Base-by-base conservation (phyloP, 2,797 vertebrate species). In the Urosaurus nigricauda region DNA sequence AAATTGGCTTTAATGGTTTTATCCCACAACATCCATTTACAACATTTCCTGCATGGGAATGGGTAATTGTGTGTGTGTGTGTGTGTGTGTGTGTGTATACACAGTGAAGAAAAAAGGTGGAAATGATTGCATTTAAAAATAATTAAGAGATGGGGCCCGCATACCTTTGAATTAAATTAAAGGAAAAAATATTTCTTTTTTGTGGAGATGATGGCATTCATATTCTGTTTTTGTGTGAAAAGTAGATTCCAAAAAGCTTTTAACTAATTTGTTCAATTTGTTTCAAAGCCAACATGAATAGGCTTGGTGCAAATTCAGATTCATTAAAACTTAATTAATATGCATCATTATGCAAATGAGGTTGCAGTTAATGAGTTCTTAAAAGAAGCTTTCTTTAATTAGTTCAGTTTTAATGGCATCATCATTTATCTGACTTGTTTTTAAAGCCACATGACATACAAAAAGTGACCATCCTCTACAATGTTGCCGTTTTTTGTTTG, bases 261-360 rank as follows among this genome's bases (percentile, higher is more conserved):
- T 99, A 99, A 99, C 98, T 99, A 99, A 99, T 99, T 99, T 99
- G 98, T 99, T 99, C 98, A 99, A 99, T 99, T 99, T 99, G 98
- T 99, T 99, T 98, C 98, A 99, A 98, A 98, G 98, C 98, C 98
- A 99, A 98, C 98, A 98, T 99, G 98, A 99, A 98, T 98, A 98
- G 97, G 98, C 98, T 99, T 98, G 98, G 98, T 98, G 98, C 98
- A 99, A 99, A 99, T 98, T 98, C 98, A 98, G 98, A 99, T 99
- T 99, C 99, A 99, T 99, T 99, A 99, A 99, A 99, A 99, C 98
- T 99, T 99, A 99, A 99, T 99, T 99, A 99, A 99, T 99, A 99
- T 99, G 99, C 99, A 99, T 99, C 98, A 99, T 99, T 99, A 99
- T 99, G 99, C 98, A 99, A 99, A 99, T 99, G 98, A 99, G 99